Evolutionary conservation across 2,113 vertebrate genomes (phyloP).

Genomic region (Oreamnos americanus): DNA sequence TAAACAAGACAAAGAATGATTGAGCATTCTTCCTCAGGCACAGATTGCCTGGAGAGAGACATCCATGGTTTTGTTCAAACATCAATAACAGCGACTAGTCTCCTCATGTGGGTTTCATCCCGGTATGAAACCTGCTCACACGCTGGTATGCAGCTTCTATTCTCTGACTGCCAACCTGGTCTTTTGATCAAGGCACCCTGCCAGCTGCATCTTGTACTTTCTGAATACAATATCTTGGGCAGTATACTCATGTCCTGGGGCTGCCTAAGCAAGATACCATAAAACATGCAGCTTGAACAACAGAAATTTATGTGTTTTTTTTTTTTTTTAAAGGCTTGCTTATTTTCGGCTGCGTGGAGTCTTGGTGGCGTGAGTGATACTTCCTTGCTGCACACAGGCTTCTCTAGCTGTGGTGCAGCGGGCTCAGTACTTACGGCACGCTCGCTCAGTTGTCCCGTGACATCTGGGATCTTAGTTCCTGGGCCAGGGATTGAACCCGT

Average conservation of each 20-base stretch:
- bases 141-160: accelerated
- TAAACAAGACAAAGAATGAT: neutral
- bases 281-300: neutral
- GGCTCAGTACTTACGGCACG: neutral
- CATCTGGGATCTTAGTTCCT: neutral
- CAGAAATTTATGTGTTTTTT: neutral
- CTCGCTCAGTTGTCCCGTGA: neutral
- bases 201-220: accelerated
- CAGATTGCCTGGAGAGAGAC: accelerated
- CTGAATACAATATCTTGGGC: neutral
- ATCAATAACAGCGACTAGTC: neutral
- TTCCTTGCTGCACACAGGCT: accelerated
- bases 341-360: neutral
- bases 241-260: neutral
- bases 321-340: neutral
- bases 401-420: neutral
- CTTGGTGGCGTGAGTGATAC: neutral
- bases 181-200: neutral
- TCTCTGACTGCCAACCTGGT: neutral
- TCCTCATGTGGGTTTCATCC: accelerated
- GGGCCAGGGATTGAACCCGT: neutral
- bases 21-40: neutral
- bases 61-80: neutral
- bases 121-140: neutral
- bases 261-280: neutral